These are phyloP conservation scores for Eulimnadia texana DNA, from an alignment of 1,140 invertebrate genomes.

Conservation along the genomic window DNA sequence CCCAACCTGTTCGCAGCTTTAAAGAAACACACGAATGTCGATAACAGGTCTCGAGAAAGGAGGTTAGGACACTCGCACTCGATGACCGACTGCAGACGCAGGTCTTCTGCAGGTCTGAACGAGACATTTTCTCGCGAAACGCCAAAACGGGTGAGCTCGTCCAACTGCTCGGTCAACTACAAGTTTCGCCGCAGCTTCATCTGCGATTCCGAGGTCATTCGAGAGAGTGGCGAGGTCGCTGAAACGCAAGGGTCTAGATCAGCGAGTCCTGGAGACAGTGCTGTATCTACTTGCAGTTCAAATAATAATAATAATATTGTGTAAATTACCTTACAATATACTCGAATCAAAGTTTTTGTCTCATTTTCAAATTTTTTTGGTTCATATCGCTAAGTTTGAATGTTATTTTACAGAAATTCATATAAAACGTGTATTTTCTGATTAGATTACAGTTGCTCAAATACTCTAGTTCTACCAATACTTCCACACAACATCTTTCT, in stretches of 20 bases:
- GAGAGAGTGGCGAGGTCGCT: background rate
- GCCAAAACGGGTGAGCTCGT: background rate
- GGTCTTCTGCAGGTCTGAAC: background rate
- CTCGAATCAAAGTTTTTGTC: no score
- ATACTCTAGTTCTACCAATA: background rate
- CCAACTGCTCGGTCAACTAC: background rate
- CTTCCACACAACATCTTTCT: background rate
- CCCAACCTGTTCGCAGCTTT: background rate
- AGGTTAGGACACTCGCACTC: background rate
- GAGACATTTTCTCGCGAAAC: background rate
- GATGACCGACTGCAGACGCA: background rate
- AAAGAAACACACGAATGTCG: background rate
- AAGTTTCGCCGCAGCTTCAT: background rate
- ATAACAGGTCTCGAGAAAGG: background rate
- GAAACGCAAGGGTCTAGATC: background rate
- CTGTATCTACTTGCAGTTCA: background rate
- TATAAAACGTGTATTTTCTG: no score
- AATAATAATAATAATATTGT: no score
- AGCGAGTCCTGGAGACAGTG: background rate
- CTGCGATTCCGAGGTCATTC: background rate
- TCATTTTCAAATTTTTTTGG: no score
- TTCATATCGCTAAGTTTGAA: no score
- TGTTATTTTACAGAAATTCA: no score
- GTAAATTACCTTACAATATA: no score
- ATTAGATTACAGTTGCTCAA: no score